Evolutionary conservation across 2,888 invertebrate species (phyloP).

Genomic region (Troides aeacus): DNA sequence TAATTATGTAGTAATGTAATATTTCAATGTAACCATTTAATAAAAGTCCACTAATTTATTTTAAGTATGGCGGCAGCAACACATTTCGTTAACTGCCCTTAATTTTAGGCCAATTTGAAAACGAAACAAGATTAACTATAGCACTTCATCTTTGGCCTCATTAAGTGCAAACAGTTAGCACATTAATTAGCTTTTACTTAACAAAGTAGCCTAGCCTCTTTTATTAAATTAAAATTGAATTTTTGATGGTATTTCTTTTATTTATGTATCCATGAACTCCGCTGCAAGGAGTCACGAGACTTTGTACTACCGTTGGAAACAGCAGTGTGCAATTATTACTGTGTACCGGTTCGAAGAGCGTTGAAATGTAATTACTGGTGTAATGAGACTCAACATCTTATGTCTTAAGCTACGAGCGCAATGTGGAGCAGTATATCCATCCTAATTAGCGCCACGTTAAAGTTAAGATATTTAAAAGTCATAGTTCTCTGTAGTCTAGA

Average conservation of each 20-base stretch:
- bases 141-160: slow-evolving; percentile 28
- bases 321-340: no score
- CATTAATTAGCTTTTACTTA: slow-evolving; percentile 24
- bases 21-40: not conserved
- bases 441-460: no score
- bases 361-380: no score
- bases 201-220: not conserved
- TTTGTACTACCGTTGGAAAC: no score
- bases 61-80: slow-evolving; percentile 12
- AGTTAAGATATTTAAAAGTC: no score
- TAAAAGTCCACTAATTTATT: slow-evolving; percentile 10
- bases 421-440: no score
- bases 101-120: slow-evolving; percentile 28
- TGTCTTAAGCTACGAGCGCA: no score
- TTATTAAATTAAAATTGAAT: not conserved
- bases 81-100: slow-evolving; percentile 26
- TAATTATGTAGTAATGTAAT: not conserved
- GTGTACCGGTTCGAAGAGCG: no score
- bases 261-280: not conserved
- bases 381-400: no score
- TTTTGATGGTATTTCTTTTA: not conserved
- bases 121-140: slow-evolving; percentile 28
- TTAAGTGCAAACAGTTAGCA: slow-evolving; percentile 22
- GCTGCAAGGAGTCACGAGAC: no score
- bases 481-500: no score